phyloP scores from a whole-genome alignment of 2,797 vertebrate genomes.

The Parauchenoglanis ngamensis region DNA sequence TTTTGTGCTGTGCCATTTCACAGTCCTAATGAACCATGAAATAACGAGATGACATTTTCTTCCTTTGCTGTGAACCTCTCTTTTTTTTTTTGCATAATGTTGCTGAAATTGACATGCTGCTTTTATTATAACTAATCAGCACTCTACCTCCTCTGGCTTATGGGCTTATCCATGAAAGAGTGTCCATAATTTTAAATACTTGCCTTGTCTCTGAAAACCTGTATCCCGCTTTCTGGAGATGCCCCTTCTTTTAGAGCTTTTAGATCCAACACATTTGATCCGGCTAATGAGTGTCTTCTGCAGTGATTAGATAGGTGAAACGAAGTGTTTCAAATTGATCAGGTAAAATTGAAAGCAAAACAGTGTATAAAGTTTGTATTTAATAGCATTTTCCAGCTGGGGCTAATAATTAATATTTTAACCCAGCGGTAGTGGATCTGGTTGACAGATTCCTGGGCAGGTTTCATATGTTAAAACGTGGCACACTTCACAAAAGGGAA shows the following conservation, averaged over 20 bases:
- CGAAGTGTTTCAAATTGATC: not conserved
- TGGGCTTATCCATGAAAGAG: not conserved
- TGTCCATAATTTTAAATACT: conserved; percentile 1
- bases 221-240: conserved; percentile 1
- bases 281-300: not conserved
- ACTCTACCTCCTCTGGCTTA: not conserved
- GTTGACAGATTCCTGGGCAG: not conserved
- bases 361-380: not conserved
- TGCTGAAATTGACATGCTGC: conserved; percentile 15
- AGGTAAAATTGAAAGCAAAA: not conserved
- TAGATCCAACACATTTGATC: conserved; percentile 11
- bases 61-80: conserved; percentile 25
- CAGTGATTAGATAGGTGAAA: not conserved
- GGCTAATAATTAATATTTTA: not conserved
- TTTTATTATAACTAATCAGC: conserved; percentile 26
- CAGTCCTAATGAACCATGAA: conserved; percentile 53
- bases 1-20: conserved; percentile 71
- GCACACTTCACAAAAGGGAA: not conserved
- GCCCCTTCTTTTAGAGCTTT: not conserved
- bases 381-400: not conserved
- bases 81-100: not conserved
- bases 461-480: not conserved
- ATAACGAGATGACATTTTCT: conserved; percentile 53
- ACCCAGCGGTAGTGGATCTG: not conserved
- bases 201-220: not conserved